These are phyloP conservation scores for Epizoanthus ramosus DNA, from an alignment of 92 coral and sea anemone species.

Conservation along the genomic window DNA sequence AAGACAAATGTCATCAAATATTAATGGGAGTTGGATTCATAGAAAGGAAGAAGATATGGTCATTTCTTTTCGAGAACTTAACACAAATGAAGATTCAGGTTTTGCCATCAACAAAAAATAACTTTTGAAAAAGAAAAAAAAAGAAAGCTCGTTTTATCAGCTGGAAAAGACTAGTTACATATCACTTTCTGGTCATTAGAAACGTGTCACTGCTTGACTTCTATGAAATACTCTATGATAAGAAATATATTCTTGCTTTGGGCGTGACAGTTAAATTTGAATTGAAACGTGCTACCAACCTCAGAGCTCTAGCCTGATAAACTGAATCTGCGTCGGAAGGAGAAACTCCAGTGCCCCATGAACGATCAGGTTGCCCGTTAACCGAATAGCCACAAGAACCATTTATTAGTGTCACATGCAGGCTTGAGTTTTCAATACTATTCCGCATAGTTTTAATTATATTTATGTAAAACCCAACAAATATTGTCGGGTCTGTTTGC, in stretches of 20 bases:
- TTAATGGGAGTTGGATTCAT: not conserved
- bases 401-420: conserved; percentile 4
- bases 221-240: not conserved
- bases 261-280: not conserved
- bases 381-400: not conserved
- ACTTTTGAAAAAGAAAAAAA: too few species aligned
- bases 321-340: not conserved
- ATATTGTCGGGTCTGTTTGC: conserved; percentile 14
- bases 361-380: conserved; percentile 2
- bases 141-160: too few species aligned
- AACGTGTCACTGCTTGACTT: not conserved
- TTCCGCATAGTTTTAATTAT: conserved; percentile 6
- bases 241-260: not conserved
- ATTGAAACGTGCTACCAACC: not conserved
- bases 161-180: not conserved
- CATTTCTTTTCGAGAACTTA: not conserved
- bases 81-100: not conserved
- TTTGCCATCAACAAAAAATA: not conserved
- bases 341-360: not conserved
- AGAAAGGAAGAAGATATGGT: not conserved
- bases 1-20: conserved; percentile 5
- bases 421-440: not conserved
- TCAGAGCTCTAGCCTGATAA: not conserved
- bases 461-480: conserved; percentile 9
- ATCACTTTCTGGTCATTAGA: not conserved